Conservation (phyloP, 1,140 invertebrate species). For the Adelges cooleyi region DNA sequence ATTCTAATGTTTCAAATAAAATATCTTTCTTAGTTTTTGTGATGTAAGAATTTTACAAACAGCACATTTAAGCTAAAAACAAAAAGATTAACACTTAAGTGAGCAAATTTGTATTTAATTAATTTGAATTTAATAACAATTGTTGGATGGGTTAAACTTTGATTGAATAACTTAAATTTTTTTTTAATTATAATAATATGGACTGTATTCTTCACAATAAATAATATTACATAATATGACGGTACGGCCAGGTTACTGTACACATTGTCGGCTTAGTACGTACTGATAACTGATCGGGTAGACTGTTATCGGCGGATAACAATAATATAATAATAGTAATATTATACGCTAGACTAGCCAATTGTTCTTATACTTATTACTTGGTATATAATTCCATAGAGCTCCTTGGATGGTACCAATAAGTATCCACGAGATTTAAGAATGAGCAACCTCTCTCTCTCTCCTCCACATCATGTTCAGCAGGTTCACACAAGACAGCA, state of each 20-base stretch:
- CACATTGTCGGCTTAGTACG: no score
- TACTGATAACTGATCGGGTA: no score
- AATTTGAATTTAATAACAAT: no score
- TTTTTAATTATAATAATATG: no score
- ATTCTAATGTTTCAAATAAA: background rate
- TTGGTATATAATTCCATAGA: background rate
- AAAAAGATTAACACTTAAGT: no score
- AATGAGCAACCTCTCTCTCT: background rate
- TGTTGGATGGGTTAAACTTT: no score
- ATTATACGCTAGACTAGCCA: background rate
- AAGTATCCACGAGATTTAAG: background rate
- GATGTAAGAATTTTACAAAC: background rate
- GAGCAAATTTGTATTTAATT: no score
- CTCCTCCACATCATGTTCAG: background rate
- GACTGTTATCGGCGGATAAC: no score
- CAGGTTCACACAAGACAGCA: background rate
- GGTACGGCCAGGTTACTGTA: no score
- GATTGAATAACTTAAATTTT: no score
- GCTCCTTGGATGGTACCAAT: background rate
- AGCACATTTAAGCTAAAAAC: background rate
- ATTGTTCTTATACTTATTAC: background rate
- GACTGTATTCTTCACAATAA: no score
- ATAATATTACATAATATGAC: no score
- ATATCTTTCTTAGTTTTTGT: background rate
- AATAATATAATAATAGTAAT: background rate